Conservation (phyloP, 1,140 invertebrate species). For the Tetramorium simillimum region DNA sequence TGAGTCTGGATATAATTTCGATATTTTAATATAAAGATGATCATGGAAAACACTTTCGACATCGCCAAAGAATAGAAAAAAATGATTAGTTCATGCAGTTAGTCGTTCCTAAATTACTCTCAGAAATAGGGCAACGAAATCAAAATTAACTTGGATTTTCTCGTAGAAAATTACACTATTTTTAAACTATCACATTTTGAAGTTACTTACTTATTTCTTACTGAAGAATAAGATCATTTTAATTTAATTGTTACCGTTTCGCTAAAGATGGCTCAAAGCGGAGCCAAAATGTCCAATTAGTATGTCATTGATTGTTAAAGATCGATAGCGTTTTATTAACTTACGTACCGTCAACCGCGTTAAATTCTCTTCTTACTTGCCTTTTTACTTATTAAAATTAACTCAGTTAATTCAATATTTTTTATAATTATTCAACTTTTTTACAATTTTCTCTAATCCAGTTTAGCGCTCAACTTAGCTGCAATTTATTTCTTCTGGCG, state of each 20-base stretch:
- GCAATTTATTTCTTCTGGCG: slow-evolving; percentile 17
- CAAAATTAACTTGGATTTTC: neutral
- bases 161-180: no score
- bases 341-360: no score
- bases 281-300: no score
- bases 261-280: no score
- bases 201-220: no score
- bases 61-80: neutral
- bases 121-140: no score
- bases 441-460: neutral
- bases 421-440: neutral
- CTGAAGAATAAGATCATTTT: no score
- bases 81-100: neutral
- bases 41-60: neutral
- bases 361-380: no score
- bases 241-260: no score
- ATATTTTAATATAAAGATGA: neutral
- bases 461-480: neutral
- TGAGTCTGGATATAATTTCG: neutral
- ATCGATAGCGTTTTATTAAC: no score
- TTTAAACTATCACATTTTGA: no score
- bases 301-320: no score
- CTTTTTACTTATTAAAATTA: neutral
- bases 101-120: neutral
- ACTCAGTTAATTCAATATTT: neutral